Conservation (phyloP, 2,797 vertebrate species). For the Graptemys geographica region DNA sequence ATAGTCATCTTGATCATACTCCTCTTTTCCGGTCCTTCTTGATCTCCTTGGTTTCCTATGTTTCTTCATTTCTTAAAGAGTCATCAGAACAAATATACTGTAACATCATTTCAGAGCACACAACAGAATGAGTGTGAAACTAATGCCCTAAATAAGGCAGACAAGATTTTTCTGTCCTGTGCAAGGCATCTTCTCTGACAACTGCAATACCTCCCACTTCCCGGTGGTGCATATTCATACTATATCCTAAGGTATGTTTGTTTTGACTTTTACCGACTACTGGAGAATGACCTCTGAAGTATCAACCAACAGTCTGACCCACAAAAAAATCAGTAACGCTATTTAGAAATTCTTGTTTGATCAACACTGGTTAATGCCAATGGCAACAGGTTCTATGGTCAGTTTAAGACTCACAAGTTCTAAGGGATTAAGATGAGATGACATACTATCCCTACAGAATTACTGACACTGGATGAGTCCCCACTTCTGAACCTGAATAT, state of each 20-base stretch:
- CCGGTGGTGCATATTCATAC: background rate
- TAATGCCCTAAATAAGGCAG: background rate
- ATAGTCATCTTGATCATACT: conserved; percentile 80
- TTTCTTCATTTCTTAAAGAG: conserved; percentile 79
- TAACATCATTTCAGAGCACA: conserved; percentile 14
- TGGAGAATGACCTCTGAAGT: background rate
- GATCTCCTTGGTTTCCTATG: conserved; percentile 72
- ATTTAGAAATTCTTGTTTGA: background rate
- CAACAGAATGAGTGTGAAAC: background rate
- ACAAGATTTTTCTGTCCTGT: background rate
- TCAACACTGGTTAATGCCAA: fast-evolving
- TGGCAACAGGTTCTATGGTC: background rate
- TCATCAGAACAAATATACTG: conserved; percentile 4
- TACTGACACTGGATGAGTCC: background rate
- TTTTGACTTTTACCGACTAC: background rate
- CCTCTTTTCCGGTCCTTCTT: conserved; percentile 80
- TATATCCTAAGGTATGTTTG: background rate
- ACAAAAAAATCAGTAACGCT: fast-evolving
- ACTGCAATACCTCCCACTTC: background rate
- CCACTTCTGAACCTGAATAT: background rate
- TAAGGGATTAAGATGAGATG: background rate
- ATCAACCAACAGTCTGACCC: background rate
- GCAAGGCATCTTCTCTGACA: background rate
- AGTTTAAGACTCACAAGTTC: background rate
- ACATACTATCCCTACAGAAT: background rate